Base-by-base conservation (phyloP, 2,797 vertebrate species). In the Holocentrus rufus region DNA sequence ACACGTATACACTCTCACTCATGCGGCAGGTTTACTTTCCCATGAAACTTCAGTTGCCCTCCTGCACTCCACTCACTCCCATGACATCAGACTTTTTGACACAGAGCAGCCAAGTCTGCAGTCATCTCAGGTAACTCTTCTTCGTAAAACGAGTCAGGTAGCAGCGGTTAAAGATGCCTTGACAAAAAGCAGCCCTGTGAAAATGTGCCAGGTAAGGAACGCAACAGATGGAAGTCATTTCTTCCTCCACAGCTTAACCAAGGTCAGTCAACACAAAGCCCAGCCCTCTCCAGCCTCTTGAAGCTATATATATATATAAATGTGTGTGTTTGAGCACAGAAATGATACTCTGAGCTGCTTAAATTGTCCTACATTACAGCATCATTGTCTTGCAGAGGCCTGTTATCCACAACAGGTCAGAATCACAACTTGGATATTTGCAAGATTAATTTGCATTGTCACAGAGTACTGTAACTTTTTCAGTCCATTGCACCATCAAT, bases 401-500 rank as follows among this genome's bases (percentile, higher is more conserved):
- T 13, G 10, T 11, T 42, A 42, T 42, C 39, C 13, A 36, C 8
- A 59, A 18, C 30, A 22, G 15, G 36, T 17, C 47, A 15, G 5
- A 15, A 18, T 18, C 36, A 57, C 17, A 23, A 39, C 39, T 30
- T 62, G 17, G 27, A 70, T 54, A 31, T 50, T 53, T 52, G 54
- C 44, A 36, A 70, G 30, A 70, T 70, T 52, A 61, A 20, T 15
- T n/a, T 2, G 14, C 15, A 20, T 42, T 54, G 34, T 25, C 31
- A 25, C 49, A 50, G n/a, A 47, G 44, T 58, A 23, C 56, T 15
- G 17, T 17, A 25, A 57, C 55, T 25, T 50, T 36, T 31, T 36
- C 30, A 50, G 49, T 69, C 25, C 44, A 50, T 59, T 49, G n/a
- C 17, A 11, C 15, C 27, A 10, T 30, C 15, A 31, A n/a, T 31